Conservation (phyloP, 2,113 vertebrate species). For the Hipposideros armiger region DNA sequence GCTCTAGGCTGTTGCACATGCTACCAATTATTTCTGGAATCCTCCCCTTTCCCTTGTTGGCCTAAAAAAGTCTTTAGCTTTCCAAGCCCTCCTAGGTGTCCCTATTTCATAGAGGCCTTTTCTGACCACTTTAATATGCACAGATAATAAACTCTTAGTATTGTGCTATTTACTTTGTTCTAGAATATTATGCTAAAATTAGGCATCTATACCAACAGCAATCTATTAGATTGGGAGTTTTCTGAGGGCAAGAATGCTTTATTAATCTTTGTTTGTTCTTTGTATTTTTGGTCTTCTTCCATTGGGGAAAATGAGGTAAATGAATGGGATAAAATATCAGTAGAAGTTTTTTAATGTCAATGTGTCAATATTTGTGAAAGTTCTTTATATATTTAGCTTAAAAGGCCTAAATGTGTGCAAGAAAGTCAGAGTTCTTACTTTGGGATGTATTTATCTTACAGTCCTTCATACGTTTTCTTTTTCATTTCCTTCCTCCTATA, state of each 20-base stretch:
- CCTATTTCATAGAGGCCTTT: conserved; percentile 17
- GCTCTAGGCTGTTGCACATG: not conserved
- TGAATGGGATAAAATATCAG: not conserved
- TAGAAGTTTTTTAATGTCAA: not conserved
- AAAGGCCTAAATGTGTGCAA: not conserved
- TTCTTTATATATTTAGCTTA: conserved; percentile 2
- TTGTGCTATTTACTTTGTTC: not conserved
- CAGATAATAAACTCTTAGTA: conserved; percentile 30
- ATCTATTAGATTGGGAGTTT: not conserved
- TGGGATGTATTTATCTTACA: conserved; percentile 21
- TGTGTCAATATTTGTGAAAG: not conserved
- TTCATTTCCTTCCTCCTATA: not conserved
- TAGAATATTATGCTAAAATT: conserved; percentile 42
- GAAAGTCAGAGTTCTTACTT: conserved; percentile 47
- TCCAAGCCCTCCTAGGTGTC: not conserved
- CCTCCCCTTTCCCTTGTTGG: not conserved
- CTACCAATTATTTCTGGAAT: conserved; percentile 7
- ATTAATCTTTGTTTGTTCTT: conserved; percentile 31
- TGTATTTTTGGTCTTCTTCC: conserved; percentile 25
- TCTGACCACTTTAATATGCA: not conserved
- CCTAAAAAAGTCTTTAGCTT: not conserved
- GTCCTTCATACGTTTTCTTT: not conserved
- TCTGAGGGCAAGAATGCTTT: conserved; percentile 8
- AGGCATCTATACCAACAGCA: not conserved
- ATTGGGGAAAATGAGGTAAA: not conserved